A percentile compares a stretch with the other conserved stretches of the same genome.
Evolutionary conservation across 2,797 vertebrate genomes (phyloP).

Genomic region (Silurus aristotelis): DNA sequence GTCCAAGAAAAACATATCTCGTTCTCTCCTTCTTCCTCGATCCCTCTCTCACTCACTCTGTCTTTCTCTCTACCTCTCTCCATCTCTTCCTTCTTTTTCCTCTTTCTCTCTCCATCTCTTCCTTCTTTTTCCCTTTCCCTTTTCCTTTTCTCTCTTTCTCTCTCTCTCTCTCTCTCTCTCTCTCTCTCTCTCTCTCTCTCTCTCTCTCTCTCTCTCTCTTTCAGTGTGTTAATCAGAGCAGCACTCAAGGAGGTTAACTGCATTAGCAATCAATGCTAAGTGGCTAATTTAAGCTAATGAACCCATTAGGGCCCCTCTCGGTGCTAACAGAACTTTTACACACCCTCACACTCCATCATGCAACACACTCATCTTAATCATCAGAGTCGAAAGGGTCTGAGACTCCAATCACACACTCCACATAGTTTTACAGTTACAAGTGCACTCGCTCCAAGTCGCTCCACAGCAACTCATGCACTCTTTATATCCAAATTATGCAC

Average conservation of each 20-base stretch:
- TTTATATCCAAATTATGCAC: not conserved
- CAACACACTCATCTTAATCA: conserved; percentile 2
- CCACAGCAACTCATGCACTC: not conserved
- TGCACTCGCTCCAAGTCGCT: not conserved
- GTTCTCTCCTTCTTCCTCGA: not conserved
- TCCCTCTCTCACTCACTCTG: too few species aligned
- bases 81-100: too few species aligned
- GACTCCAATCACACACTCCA: conserved; percentile 3
- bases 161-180: not conserved
- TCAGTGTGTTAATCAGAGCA: not conserved
- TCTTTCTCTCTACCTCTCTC: too few species aligned
- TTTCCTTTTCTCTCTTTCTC: too few species aligned
- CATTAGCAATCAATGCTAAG: conserved; percentile 36
- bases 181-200: not conserved
- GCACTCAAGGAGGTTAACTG: conserved; percentile 37
- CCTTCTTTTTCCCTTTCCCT: not conserved
- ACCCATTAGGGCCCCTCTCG: conserved; percentile 33
- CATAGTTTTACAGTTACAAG: not conserved
- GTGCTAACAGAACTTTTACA: conserved; percentile 36
- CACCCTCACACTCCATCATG: conserved; percentile 1
- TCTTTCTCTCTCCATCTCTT: not conserved
- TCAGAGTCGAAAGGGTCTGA: conserved; percentile 25
- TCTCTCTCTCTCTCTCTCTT: not conserved
- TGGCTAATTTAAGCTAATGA: conserved; percentile 41
- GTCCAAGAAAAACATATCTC: not conserved